phyloP scores from a whole-genome alignment of 2,888 invertebrate species.

The Nomada goodeniana region DNA sequence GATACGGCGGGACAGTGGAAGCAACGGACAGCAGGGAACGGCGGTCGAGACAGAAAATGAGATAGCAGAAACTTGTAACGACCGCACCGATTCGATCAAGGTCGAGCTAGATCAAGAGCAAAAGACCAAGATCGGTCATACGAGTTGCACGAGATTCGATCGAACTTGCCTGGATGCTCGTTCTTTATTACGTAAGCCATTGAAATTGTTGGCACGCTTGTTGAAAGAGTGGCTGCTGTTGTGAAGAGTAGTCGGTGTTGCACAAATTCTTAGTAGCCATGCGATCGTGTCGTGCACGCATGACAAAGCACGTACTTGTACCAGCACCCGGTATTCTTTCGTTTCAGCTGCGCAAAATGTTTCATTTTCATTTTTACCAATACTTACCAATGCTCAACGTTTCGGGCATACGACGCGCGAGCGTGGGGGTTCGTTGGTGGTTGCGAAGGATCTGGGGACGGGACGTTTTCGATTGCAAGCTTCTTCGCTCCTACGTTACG shows the following conservation, averaged over 20 bases:
- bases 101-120: not conserved
- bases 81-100: not conserved
- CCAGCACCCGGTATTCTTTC: no score
- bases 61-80: not conserved
- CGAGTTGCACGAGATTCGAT: constrained; percentile 1
- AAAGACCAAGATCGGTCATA: constrained; percentile 2
- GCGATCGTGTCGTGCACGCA: constrained; percentile 24
- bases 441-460: no score
- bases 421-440: no score
- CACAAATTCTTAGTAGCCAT: not conserved
- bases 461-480: not conserved
- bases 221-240: constrained; percentile 36
- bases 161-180: constrained; percentile 13
- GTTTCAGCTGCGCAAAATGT: not conserved
- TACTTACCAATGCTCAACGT: no score
- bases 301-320: no score
- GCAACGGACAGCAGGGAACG: not conserved
- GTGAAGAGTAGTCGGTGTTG: constrained; percentile 6
- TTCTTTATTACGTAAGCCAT: constrained; percentile 50
- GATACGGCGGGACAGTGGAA: not conserved
- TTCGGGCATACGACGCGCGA: no score
- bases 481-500: not conserved
- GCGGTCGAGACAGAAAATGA: not conserved
- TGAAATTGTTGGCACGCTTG: constrained; percentile 2
- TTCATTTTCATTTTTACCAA: no score